Evolutionary conservation across 2,797 vertebrate genomes (phyloP).

Genomic region (Sciaenops ocellatus): DNA sequence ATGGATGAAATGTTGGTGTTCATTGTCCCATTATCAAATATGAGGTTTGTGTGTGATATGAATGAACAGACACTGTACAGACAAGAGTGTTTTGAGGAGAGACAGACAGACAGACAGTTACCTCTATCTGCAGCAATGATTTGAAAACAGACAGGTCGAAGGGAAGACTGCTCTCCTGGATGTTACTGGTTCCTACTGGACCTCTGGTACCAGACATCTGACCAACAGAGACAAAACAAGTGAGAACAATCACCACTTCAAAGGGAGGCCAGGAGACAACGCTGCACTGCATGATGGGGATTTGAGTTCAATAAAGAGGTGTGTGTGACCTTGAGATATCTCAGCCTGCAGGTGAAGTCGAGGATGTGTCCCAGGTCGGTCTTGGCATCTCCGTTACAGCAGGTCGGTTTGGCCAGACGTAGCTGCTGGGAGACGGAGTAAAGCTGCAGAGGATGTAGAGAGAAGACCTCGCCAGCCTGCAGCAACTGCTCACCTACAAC

Average conservation of each 20-base stretch:
- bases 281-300: no score
- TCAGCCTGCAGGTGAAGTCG: slow-evolving; percentile 97
- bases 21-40: no score
- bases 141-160: slow-evolving; percentile 98
- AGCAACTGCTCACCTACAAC: slow-evolving; percentile 93
- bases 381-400: slow-evolving; percentile 94
- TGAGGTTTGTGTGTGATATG: neutral
- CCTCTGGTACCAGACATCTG: slow-evolving; percentile 92
- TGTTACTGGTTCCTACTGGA: slow-evolving; percentile 94
- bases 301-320: neutral
- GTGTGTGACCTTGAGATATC: slow-evolving; percentile 92
- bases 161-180: slow-evolving; percentile 90
- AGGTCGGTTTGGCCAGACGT: slow-evolving; percentile 92
- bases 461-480: slow-evolving; percentile 93
- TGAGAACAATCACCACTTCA: neutral
- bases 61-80: neutral
- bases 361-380: slow-evolving; percentile 97
- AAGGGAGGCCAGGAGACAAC: neutral
- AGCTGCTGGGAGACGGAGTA: slow-evolving; percentile 94
- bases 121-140: slow-evolving; percentile 96
- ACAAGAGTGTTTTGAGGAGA: neutral
- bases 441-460: slow-evolving; percentile 92
- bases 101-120: slow-evolving; percentile 62
- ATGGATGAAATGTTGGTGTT: neutral
- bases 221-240: slow-evolving; percentile 28